Conservation (phyloP, 2,888 invertebrate genomes). For the Empis stercorea region DNA sequence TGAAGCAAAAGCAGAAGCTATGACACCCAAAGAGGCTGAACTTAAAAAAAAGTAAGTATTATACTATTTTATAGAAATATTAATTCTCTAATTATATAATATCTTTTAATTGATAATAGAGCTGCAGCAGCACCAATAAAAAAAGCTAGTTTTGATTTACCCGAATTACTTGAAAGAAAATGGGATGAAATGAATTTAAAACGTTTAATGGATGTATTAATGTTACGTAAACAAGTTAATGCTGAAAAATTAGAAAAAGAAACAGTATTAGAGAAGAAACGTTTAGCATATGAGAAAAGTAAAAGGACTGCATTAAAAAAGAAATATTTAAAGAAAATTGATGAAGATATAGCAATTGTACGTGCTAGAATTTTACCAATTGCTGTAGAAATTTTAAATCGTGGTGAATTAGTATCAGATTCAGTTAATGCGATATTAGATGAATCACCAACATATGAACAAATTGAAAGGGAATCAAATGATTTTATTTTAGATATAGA, state of each 20-base stretch:
- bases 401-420: constrained; percentile 23
- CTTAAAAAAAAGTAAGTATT: constrained; percentile 11
- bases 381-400: constrained; percentile 33
- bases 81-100: constrained; percentile 6
- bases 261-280: constrained; percentile 53
- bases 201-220: constrained; percentile 39
- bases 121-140: constrained; percentile 16
- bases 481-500: constrained; percentile 17
- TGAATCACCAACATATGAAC: constrained; percentile 16
- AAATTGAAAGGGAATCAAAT: constrained; percentile 17
- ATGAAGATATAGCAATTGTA: constrained; percentile 27
- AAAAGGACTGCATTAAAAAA: constrained; percentile 25
- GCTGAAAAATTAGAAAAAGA: constrained; percentile 39
- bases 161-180: constrained; percentile 37
- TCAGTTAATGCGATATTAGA: constrained; percentile 19
- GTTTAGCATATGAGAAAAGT: constrained; percentile 39
- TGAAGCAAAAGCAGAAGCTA: constrained; percentile 17
- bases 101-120: not conserved
- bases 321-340: constrained; percentile 20
- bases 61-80: too few relatives aligned
- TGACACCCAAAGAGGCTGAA: constrained; percentile 14
- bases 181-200: constrained; percentile 52
- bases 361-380: constrained; percentile 34
- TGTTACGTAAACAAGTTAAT: constrained; percentile 33
- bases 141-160: constrained; percentile 16